Base-by-base conservation (phyloP, 2,113 vertebrate species). In the Macquaria ambigua region DNA sequence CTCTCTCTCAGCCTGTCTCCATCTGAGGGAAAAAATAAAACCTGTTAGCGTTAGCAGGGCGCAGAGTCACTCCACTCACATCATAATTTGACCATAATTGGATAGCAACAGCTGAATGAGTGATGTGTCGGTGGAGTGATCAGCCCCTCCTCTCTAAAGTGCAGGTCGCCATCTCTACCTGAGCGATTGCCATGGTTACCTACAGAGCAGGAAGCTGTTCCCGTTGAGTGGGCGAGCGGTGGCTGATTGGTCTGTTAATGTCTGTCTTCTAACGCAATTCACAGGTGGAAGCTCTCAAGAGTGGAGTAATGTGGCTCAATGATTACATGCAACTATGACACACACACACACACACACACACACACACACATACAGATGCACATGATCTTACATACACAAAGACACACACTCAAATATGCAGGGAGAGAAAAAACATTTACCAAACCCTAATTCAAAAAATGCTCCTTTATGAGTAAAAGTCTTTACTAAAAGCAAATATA, bases 161-260 rank as follows among this genome's bases (percentile, higher is more conserved):
- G 70, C 79, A 82, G 88, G 81, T 87, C 86, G 66, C 25, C 1
- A 5, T 56, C 68, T 64, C 72, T 89, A 82, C 87, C 84, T 88
- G 74, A 87, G 74, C 6, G 8, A 46, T 94, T 43, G 58, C 84
- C 91, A 91, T 93, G 92, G 93, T 92, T 84, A 95, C 93, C 43
- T 1, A 39, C 23, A 48, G 82, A 77, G 61, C 62, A 55, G 78
- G 73, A 88, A 43, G 70, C 69, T 23, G 73, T 8, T 3, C 14
- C 7, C 14, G 34, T 5, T 62, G 84, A 78, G 89, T 90, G 88
- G 87, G 86, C n/a, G 81, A 76, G 62, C 1, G n/a, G 5, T 21
- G 37, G 72, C 64, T 81, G 81, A 90, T 74, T 81, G 81, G 62
- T 66, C 77, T 41, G 56, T 74, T 82, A 66, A 71, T 48, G 46